Percentiles rank a stretch among this genome's conserved stretches.
Evolutionary conservation across 1,140 invertebrate species (phyloP).

Genomic region (Campoletis sonorensis): DNA sequence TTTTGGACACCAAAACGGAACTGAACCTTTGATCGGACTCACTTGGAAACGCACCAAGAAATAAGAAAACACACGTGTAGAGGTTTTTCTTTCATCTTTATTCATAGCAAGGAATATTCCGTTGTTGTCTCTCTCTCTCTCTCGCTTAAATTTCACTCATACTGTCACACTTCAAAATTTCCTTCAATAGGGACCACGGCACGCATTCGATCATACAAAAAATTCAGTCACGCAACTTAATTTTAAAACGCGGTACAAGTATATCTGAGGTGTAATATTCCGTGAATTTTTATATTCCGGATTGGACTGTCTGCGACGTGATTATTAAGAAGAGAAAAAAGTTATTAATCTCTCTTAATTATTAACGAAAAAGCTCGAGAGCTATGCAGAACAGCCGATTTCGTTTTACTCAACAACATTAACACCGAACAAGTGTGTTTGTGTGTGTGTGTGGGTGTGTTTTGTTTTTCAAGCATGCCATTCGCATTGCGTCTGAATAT

Average conservation of each 20-base stretch:
- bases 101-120: slow-evolving; percentile 75
- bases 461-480: slow-evolving; percentile 16
- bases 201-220: slow-evolving; percentile 75
- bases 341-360: not conserved
- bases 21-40: slow-evolving; percentile 77
- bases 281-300: slow-evolving; percentile 7
- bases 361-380: not conserved
- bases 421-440: slow-evolving; percentile 15
- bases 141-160: slow-evolving; percentile 53
- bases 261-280: slow-evolving; percentile 23
- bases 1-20: slow-evolving; percentile 80
- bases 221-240: slow-evolving; percentile 75
- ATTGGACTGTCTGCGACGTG: not conserved
- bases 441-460: too few relatives aligned
- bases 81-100: slow-evolving; percentile 43
- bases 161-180: slow-evolving; percentile 17
- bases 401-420: slow-evolving; percentile 45
- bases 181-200: slow-evolving; percentile 54
- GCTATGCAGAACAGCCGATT: not conserved
- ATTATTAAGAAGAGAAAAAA: slow-evolving; percentile 1
- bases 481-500: slow-evolving; percentile 45
- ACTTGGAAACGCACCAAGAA: slow-evolving; percentile 78
- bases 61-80: slow-evolving; percentile 74
- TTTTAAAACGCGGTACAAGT: slow-evolving; percentile 61
- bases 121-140: slow-evolving; percentile 66